Evolutionary conservation across 1,140 invertebrate genomes (phyloP).

Genomic region (Radopholus similis): DNA sequence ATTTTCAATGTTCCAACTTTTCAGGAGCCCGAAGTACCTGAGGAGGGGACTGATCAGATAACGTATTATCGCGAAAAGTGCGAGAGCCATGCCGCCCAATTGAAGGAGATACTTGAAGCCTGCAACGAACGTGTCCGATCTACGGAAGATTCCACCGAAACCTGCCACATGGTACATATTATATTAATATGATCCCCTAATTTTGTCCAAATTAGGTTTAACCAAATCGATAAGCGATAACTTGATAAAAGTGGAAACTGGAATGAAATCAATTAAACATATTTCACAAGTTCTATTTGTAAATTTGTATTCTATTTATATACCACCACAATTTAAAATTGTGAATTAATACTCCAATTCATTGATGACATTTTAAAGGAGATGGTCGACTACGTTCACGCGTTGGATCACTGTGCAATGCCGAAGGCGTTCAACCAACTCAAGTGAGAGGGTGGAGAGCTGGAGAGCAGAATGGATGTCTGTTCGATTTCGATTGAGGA

Average conservation of each 20-base stretch:
- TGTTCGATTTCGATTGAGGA: too few species aligned
- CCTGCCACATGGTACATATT: slow-evolving; percentile 16
- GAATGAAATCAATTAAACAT: too few species aligned
- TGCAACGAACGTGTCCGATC: slow-evolving; percentile 54
- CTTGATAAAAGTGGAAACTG: too few species aligned
- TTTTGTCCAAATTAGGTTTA: too few species aligned
- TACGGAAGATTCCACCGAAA: slow-evolving; percentile 42
- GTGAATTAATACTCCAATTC: neutral
- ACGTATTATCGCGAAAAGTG: slow-evolving; percentile 51
- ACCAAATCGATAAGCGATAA: too few species aligned
- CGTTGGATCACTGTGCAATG: slow-evolving; percentile 54
- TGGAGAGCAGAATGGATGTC: too few species aligned
- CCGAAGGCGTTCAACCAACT: slow-evolving; percentile 52
- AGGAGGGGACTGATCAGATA: slow-evolving; percentile 50
- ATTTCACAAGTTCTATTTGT: too few species aligned
- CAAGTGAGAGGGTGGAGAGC: too few species aligned
- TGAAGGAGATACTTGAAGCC: slow-evolving; percentile 53
- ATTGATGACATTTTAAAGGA: slow-evolving; percentile 30
- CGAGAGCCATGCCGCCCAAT: slow-evolving; percentile 41
- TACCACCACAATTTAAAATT: too few species aligned
- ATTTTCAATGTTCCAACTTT: neutral
- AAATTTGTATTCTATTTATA: too few species aligned
- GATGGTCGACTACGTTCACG: slow-evolving; percentile 56
- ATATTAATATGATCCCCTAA: too few species aligned
- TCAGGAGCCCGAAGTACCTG: slow-evolving; percentile 17